phyloP scores from a whole-genome alignment of 2,113 vertebrate genomes.

The Pseudolaguvia tuberculata region DNA sequence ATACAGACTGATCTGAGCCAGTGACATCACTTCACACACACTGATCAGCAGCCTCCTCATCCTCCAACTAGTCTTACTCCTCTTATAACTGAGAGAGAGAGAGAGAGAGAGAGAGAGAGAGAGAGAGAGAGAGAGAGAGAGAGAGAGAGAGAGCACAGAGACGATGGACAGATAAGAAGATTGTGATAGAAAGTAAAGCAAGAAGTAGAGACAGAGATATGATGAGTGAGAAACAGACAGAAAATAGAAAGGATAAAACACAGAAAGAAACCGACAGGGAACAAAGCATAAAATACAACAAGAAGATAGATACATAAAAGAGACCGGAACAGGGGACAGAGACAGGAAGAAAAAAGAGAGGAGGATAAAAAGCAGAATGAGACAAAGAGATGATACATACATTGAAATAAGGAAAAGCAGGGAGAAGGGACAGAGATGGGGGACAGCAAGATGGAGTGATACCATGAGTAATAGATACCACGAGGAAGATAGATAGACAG shows the following conservation, averaged over 20 bases:
- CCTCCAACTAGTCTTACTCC: slow-evolving; percentile 68
- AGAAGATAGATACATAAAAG: neutral
- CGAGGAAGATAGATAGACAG: neutral
- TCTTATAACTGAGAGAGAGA: slow-evolving; percentile 73
- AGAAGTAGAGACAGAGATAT: too few relatives aligned
- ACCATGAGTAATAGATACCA: neutral
- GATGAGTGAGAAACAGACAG: too few relatives aligned
- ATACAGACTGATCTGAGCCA: slow-evolving; percentile 80
- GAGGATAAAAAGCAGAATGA: neutral
- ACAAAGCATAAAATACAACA: neutral
- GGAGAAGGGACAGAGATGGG: neutral
- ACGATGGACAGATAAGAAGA: too few relatives aligned
- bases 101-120: slow-evolving; percentile 39
- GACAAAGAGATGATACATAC: neutral
- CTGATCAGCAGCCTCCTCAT: slow-evolving; percentile 73
- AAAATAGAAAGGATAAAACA: neutral
- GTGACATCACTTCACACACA: slow-evolving; percentile 68
- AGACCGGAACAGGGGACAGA: neutral
- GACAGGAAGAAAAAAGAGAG: too few relatives aligned
- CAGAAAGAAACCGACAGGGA: neutral
- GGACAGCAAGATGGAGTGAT: neutral
- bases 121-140: neutral
- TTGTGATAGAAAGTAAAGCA: too few relatives aligned
- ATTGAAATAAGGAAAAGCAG: neutral
- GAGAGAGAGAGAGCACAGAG: too few relatives aligned